Evolutionary conservation across 2,888 invertebrate species (phyloP).

Genomic region (Megalurothrips usitatus): DNA sequence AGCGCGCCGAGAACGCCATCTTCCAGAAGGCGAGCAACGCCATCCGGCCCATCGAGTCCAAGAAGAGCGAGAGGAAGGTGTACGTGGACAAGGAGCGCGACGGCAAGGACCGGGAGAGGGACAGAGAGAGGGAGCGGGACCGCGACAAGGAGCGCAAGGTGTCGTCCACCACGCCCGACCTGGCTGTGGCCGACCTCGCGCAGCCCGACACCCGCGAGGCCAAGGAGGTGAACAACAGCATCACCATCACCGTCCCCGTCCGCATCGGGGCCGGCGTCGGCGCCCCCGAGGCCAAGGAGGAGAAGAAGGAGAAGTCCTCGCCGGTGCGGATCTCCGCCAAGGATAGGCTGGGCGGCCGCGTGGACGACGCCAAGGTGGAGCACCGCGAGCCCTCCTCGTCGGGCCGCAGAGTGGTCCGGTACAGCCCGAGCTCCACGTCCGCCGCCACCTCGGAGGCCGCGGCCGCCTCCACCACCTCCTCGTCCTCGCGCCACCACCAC

Average conservation of each 20-base stretch:
- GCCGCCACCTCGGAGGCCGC: background rate
- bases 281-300: slow-evolving; percentile 32
- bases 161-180: slow-evolving; percentile 38
- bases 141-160: slow-evolving; percentile 40
- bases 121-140: slow-evolving; percentile 37
- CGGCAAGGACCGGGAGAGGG: slow-evolving; percentile 39
- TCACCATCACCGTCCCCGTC: slow-evolving; percentile 30
- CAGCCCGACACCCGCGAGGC: slow-evolving; percentile 33
- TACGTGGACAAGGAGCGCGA: slow-evolving; percentile 33
- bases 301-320: slow-evolving; percentile 45
- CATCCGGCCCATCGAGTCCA: slow-evolving; percentile 53
- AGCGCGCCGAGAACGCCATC: slow-evolving; percentile 86
- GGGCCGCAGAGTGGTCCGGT: background rate
- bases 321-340: slow-evolving; percentile 68
- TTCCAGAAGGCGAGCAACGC: slow-evolving; percentile 81
- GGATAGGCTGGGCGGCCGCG: slow-evolving; percentile 72
- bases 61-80: slow-evolving; percentile 44
- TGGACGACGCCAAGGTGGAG: slow-evolving; percentile 52
- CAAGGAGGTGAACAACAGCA: slow-evolving; percentile 30
- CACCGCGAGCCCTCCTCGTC: background rate
- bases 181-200: background rate
- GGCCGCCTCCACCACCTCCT: background rate
- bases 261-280: slow-evolving; percentile 22
- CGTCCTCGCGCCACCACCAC: slow-evolving; percentile 10
- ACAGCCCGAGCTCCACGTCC: background rate